These are phyloP conservation scores for Chiloscyllium punctatum DNA, from an alignment of 2,797 vertebrate genomes.

Conservation along the genomic window DNA sequence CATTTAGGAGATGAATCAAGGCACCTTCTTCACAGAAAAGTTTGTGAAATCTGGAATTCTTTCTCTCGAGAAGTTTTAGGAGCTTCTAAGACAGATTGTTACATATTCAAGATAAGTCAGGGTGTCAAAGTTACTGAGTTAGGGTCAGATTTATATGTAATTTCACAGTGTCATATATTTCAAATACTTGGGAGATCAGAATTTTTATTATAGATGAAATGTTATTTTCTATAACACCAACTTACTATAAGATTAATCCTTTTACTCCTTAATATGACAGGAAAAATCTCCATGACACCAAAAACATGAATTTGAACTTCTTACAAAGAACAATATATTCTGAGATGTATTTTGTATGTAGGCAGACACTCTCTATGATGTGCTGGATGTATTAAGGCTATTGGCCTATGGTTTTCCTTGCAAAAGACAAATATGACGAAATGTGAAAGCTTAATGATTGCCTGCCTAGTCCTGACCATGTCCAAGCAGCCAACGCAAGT, in stretches of 20 bases:
- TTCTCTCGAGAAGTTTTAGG: neutral
- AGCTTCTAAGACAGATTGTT: neutral
- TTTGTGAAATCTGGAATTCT: neutral
- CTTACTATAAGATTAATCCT: neutral
- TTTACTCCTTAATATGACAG: neutral
- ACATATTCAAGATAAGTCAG: neutral
- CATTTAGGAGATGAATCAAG: neutral
- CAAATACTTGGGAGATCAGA: neutral
- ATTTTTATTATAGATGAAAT: constrained; percentile 10
- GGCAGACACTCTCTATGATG: neutral
- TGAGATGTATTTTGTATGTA: neutral
- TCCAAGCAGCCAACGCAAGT: neutral
- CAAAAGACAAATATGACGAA: constrained; percentile 11
- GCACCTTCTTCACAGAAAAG: neutral
- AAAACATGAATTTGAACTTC: neutral
- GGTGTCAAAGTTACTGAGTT: neutral
- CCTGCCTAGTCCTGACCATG: neutral
- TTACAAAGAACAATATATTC: neutral
- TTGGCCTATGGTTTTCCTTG: neutral
- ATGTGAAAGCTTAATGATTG: constrained; percentile 28
- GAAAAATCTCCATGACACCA: neutral
- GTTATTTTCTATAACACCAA: neutral
- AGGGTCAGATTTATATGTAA: neutral
- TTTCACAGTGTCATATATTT: neutral
- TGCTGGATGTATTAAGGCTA: constrained; percentile 7